Conservation (phyloP, 2,113 vertebrate species). For the Microcebus tavaratra region DNA sequence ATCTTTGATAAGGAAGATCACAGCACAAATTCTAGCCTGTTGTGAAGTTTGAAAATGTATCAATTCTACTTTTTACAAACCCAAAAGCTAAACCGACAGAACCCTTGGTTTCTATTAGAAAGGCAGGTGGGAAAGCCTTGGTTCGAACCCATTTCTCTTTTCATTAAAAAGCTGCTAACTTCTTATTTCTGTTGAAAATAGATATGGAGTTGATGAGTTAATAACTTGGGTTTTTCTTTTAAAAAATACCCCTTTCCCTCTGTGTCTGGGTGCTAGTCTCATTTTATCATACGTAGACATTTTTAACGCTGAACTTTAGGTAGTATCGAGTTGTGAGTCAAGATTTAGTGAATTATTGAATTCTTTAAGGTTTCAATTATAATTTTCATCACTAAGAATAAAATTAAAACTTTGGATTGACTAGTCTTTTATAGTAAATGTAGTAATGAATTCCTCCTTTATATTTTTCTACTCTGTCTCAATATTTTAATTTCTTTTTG, state of each 20-base stretch:
- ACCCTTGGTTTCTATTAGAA: neutral
- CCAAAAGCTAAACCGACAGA: constrained; percentile 4
- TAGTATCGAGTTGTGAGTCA: neutral
- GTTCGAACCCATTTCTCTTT: neutral
- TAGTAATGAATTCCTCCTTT: neutral
- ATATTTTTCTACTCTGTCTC: neutral
- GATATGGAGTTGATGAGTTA: neutral
- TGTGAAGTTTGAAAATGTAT: constrained; percentile 56
- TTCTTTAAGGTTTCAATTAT: neutral
- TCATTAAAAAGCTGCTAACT: neutral
- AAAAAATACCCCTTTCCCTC: neutral
- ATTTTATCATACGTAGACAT: neutral
- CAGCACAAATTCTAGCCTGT: constrained; percentile 48
- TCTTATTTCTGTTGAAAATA: constrained; percentile 42
- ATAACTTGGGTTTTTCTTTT: neutral
- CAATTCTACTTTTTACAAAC: constrained; percentile 43
- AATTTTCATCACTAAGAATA: neutral
- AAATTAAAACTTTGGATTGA: neutral
- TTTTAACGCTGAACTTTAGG: neutral
- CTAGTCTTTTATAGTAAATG: neutral
- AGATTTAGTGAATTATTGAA: neutral
- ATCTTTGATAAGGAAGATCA: constrained; percentile 56
- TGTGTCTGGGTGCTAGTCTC: neutral
- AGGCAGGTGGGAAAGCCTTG: constrained; percentile 38
- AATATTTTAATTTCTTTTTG: neutral